phyloP scores from a whole-genome alignment of 2,888 invertebrate species.

The Ferdinandea cuprea region DNA sequence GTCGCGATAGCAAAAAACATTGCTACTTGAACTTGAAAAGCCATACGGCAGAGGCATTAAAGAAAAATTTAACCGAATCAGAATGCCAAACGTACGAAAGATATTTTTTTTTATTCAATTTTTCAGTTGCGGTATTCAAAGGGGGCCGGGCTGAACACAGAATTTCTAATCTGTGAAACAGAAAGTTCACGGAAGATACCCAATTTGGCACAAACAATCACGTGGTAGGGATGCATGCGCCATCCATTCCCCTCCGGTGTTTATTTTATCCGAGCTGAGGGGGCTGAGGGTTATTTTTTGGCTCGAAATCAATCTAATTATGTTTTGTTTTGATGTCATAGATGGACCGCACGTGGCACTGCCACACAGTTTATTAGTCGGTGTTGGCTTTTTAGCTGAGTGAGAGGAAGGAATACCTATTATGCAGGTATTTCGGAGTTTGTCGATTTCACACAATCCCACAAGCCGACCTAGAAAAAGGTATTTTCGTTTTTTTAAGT shows the following conservation, averaged over 20 bases:
- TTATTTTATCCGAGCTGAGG: neutral
- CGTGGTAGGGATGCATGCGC: neutral
- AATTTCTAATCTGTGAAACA: slow-evolving; percentile 22
- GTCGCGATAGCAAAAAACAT: neutral
- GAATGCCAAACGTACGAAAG: slow-evolving; percentile 15
- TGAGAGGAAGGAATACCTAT: slow-evolving; percentile 2
- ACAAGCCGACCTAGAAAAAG: slow-evolving; percentile 42
- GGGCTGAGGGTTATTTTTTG: slow-evolving; percentile 8
- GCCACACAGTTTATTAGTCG: neutral
- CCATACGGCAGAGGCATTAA: slow-evolving; percentile 29
- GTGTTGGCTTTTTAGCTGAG: neutral
- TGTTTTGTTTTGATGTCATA: slow-evolving; percentile 57
- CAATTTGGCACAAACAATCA: slow-evolving; percentile 45
- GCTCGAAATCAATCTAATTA: slow-evolving; percentile 51
- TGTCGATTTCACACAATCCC: slow-evolving; percentile 2
- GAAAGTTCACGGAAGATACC: slow-evolving; percentile 30
- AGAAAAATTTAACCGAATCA: slow-evolving; percentile 28
- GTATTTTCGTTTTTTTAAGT: neutral
- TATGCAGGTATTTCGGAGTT: slow-evolving; percentile 58
- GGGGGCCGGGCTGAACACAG: neutral
- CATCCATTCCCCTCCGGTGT: neutral
- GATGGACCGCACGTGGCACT: slow-evolving; percentile 50
- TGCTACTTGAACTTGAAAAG: slow-evolving; percentile 65
- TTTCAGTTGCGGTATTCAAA: slow-evolving; percentile 33
- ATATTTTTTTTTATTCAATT: neutral